A percentile compares a stretch with the other conserved stretches of the same genome.
These are phyloP conservation scores for Xylota sylvarum DNA, from an alignment of 2,888 invertebrate species.

Conservation along the genomic window DNA sequence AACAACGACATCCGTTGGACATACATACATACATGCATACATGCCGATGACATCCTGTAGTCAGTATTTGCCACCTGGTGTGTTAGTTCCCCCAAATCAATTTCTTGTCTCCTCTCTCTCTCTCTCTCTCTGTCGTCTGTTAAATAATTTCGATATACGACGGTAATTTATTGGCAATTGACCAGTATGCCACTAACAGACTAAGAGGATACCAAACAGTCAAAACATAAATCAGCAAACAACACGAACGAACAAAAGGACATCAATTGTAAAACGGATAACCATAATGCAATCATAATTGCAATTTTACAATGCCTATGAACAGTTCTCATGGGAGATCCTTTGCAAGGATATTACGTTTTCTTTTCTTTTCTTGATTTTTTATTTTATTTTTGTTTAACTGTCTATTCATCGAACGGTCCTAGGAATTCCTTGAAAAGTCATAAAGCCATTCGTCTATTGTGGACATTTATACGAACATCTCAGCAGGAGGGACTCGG, in stretches of 20 bases:
- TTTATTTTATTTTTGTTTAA: background rate
- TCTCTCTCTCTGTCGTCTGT: no score
- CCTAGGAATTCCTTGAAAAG: conserved; percentile 42
- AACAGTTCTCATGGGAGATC: conserved; percentile 50
- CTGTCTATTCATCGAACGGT: background rate
- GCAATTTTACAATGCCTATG: conserved; percentile 60
- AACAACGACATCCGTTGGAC: background rate
- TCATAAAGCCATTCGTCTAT: conserved; percentile 34
- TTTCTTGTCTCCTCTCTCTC: background rate
- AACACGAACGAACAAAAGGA: conserved; percentile 9
- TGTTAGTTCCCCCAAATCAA: conserved; percentile 15
- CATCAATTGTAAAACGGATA: conserved; percentile 13
- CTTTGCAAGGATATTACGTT: conserved; percentile 23
- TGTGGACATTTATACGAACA: conserved; percentile 32
- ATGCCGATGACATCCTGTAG: no score
- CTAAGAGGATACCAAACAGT: conserved; percentile 15
- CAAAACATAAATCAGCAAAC: conserved; percentile 33
- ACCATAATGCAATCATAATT: conserved; percentile 72
- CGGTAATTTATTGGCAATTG: conserved; percentile 69
- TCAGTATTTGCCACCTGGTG: conserved; percentile 37
- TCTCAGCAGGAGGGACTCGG: conserved; percentile 26
- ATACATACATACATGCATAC: no score
- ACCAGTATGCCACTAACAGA: conserved; percentile 55
- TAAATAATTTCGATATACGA: conserved; percentile 59
- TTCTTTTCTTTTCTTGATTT: conserved; percentile 12